These are phyloP conservation scores for Megaceryle maxima DNA, from an alignment of 2,113 vertebrate species.

Conservation along the genomic window DNA sequence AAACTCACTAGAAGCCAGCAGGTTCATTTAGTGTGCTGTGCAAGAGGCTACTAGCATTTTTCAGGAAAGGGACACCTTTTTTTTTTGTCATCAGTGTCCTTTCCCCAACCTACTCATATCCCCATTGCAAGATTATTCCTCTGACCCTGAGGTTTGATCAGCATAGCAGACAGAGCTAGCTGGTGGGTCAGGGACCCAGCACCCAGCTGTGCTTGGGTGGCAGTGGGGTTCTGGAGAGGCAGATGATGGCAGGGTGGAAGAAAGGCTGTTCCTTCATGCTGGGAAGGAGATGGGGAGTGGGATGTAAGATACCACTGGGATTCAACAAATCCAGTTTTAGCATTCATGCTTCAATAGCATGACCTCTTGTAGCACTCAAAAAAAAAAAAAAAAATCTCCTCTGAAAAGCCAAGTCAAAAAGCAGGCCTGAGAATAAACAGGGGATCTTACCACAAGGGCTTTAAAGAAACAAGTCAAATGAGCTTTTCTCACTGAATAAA, in stretches of 20 bases:
- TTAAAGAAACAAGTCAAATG: not conserved
- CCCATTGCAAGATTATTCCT: not conserved
- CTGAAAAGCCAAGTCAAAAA: not conserved
- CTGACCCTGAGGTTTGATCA: not conserved
- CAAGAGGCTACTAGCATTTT: not conserved
- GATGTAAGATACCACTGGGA: not conserved
- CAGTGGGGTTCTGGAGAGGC: not conserved
- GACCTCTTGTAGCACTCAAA: not conserved
- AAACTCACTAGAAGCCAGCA: not conserved
- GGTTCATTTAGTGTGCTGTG: not conserved
- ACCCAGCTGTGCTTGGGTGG: not conserved
- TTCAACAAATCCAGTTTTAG: not conserved
- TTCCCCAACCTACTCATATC: not conserved
- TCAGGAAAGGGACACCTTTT: not conserved
- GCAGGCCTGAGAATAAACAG: not conserved
- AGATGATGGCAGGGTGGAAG: not conserved
- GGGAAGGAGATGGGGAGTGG: not conserved
- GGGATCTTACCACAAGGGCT: not conserved
- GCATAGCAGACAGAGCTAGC: not conserved
- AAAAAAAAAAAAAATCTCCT: not conserved
- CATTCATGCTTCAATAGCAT: not conserved
- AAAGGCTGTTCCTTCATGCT: not conserved
- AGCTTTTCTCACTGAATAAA: not conserved
- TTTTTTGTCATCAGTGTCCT: not conserved
- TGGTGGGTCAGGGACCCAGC: not conserved